These are phyloP conservation scores for Homarus americanus DNA, from an alignment of 1,140 invertebrate species.

Conservation along the genomic window DNA sequence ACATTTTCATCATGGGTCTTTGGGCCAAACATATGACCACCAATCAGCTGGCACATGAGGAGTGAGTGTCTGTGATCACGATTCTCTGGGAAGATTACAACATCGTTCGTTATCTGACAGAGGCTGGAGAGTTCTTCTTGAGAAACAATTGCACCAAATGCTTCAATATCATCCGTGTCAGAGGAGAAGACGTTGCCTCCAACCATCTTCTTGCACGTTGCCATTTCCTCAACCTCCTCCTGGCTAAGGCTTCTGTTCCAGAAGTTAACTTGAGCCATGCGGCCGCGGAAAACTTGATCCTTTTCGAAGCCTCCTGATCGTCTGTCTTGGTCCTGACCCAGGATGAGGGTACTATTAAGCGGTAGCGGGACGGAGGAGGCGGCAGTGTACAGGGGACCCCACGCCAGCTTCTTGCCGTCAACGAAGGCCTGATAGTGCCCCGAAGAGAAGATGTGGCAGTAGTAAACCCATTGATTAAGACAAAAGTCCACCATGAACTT, in stretches of 20 bases:
- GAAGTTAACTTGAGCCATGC: slow-evolving; percentile 47
- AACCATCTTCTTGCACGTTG: not conserved
- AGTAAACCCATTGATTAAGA: slow-evolving; percentile 36
- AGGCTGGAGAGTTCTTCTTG: not conserved
- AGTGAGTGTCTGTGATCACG: not conserved
- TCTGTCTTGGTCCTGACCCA: slow-evolving; percentile 46
- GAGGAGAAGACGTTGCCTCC: slow-evolving; percentile 45
- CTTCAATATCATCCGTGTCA: slow-evolving; percentile 37
- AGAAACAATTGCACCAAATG: slow-evolving; percentile 11
- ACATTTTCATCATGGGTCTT: not conserved
- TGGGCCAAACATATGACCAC: slow-evolving; percentile 31
- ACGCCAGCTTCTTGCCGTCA: not conserved
- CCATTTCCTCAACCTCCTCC: slow-evolving; percentile 17
- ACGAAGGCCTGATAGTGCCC: slow-evolving; percentile 37
- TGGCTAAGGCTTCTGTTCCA: slow-evolving; percentile 39
- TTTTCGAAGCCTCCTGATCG: slow-evolving; percentile 24
- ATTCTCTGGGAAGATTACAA: slow-evolving; percentile 39
- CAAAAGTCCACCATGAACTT: slow-evolving; percentile 1
- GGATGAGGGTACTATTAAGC: slow-evolving; percentile 16
- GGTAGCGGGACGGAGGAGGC: not conserved
- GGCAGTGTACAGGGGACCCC: slow-evolving; percentile 10
- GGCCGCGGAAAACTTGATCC: slow-evolving; percentile 24
- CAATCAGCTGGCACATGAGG: not conserved
- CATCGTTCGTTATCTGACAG: not conserved
- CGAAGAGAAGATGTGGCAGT: slow-evolving; percentile 32